Conservation (phyloP, 2,113 vertebrate species). For the Vicugna pacos region DNA sequence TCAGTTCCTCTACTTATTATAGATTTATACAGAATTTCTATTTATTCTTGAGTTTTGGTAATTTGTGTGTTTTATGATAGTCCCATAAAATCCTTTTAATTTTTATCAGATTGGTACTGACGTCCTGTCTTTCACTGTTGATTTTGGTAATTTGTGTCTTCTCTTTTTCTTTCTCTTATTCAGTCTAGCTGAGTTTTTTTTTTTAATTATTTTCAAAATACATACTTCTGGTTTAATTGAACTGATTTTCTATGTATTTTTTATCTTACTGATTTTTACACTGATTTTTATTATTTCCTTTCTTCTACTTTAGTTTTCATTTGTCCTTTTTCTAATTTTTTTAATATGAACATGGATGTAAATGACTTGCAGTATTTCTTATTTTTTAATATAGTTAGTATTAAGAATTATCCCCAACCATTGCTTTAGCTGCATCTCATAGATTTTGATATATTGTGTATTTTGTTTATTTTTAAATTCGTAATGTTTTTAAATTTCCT, state of each 20-base stretch:
- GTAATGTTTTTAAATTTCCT: not conserved
- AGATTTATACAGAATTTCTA: constrained; percentile 4
- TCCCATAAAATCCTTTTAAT: not conserved
- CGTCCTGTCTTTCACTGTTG: not conserved
- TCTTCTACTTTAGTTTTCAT: constrained; percentile 17
- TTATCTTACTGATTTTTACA: not conserved
- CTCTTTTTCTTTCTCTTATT: not conserved
- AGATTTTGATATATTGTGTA: not conserved
- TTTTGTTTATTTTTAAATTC: not conserved
- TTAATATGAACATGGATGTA: not conserved
- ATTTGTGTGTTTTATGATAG: not conserved
- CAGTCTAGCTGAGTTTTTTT: not conserved
- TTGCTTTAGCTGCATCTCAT: not conserved
- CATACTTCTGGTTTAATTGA: not conserved
- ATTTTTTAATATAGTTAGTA: not conserved
- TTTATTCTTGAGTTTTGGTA: not conserved
- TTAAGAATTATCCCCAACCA: not conserved
- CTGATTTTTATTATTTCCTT: constrained; percentile 10
- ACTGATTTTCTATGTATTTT: not conserved
- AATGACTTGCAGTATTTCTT: not conserved
- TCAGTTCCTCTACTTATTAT: not conserved
- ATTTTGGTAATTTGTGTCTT: constrained; percentile 20
- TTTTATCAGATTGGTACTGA: not conserved
- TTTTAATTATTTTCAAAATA: not conserved
- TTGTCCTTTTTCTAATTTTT: not conserved